Evolutionary conservation across 2,888 invertebrate genomes (phyloP).

Genomic region (Melanotus villosus): DNA sequence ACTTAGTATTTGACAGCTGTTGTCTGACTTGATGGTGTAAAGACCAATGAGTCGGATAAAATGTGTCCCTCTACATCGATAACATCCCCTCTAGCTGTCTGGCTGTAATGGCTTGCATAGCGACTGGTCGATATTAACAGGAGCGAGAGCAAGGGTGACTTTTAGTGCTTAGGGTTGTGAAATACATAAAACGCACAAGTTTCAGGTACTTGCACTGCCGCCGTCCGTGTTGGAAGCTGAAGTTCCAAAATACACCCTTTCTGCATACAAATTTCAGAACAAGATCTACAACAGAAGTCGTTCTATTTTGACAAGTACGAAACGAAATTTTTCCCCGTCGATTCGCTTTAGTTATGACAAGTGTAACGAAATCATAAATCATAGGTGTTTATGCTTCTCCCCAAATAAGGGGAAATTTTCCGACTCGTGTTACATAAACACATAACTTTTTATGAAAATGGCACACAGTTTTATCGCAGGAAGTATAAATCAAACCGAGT

Average conservation of each 20-base stretch:
- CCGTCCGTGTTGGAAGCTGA: not conserved
- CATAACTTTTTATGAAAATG: constrained; percentile 25
- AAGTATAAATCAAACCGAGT: constrained; percentile 32
- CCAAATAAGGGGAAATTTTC: constrained; percentile 11
- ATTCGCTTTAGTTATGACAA: not conserved
- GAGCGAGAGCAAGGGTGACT: constrained; percentile 40
- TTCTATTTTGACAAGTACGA: not conserved
- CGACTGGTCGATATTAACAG: constrained; percentile 37
- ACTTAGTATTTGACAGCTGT: constrained; percentile 28
- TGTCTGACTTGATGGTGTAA: constrained; percentile 37
- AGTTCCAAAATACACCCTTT: not conserved
- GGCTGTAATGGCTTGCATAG: constrained; percentile 37
- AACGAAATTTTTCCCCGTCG: constrained; percentile 3
- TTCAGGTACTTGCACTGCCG: constrained; percentile 33
- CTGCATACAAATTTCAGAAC: not conserved
- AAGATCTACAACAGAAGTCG: not conserved
- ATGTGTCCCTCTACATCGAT: constrained; percentile 43
- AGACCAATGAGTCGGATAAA: constrained; percentile 43
- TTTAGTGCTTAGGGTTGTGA: constrained; percentile 41
- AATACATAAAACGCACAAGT: constrained; percentile 40
- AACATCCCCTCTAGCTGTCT: constrained; percentile 41
- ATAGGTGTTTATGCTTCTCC: constrained; percentile 10
- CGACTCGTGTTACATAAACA: constrained; percentile 15
- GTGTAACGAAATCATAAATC: constrained; percentile 11
- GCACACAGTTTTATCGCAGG: constrained; percentile 25